Evolutionary conservation across 2,888 invertebrate species (phyloP).

Genomic region (Macaria notata): DNA sequence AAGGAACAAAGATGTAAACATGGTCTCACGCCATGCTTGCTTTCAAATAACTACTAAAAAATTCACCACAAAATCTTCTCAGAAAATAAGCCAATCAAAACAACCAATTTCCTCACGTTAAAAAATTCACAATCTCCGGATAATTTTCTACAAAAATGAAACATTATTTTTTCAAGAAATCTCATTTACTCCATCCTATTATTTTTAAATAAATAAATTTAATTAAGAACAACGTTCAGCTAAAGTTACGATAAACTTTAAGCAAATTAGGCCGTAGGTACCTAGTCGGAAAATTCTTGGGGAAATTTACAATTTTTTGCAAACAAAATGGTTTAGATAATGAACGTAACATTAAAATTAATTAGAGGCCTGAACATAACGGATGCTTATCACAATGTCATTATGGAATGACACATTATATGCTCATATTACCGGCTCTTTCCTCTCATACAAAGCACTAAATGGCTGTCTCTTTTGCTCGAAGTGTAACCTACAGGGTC

Average conservation of each 20-base stretch:
- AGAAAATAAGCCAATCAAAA: no score
- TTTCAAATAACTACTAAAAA: neutral
- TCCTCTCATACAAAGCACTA: constrained; percentile 25
- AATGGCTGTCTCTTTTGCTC: constrained; percentile 37
- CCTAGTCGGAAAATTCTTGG: constrained; percentile 15
- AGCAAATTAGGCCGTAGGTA: constrained; percentile 20
- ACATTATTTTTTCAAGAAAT: neutral
- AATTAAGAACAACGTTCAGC: neutral
- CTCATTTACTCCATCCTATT: neutral
- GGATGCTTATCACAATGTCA: constrained; percentile 28
- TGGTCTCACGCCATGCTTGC: no score
- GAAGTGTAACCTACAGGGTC: constrained; percentile 47
- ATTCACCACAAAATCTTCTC: neutral
- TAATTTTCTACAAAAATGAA: neutral
- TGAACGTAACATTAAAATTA: constrained; percentile 32
- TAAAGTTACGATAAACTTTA: constrained; percentile 16
- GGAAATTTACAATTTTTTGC: constrained; percentile 16
- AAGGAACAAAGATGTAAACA: no score
- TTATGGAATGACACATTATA: constrained; percentile 26
- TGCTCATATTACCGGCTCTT: constrained; percentile 10
- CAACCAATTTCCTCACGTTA: neutral
- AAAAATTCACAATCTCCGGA: neutral
- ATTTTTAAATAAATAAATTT: neutral
- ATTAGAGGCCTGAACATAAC: constrained; percentile 28
- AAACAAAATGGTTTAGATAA: constrained; percentile 22